phyloP scores from a whole-genome alignment of 2,888 invertebrate genomes.

The Ceramica pisi region DNA sequence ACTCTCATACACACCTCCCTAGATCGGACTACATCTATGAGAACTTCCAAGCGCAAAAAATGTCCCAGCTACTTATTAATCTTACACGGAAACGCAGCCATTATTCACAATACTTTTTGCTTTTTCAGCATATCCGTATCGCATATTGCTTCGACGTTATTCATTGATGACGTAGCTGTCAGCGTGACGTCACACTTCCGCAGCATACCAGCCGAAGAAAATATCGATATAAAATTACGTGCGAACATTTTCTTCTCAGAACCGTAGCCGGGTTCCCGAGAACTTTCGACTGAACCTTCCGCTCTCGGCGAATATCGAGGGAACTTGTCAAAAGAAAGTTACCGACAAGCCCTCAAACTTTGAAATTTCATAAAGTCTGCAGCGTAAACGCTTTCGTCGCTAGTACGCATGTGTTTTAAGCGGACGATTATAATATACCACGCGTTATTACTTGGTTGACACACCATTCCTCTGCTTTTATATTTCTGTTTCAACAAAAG shows the following conservation, averaged over 20 bases:
- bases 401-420: slow-evolving; percentile 63
- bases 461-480: slow-evolving; percentile 55
- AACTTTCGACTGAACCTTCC: slow-evolving; percentile 70
- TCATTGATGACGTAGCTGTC: slow-evolving; percentile 52
- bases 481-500: slow-evolving; percentile 55
- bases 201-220: slow-evolving; percentile 34
- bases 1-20: background rate
- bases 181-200: slow-evolving; percentile 47
- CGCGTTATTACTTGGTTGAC: slow-evolving; percentile 60
- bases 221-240: slow-evolving; percentile 51
- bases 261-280: slow-evolving; percentile 26
- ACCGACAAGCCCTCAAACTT: slow-evolving; percentile 72
- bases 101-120: slow-evolving; percentile 34
- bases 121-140: slow-evolving; percentile 39
- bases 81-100: slow-evolving; percentile 26
- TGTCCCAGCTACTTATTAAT: slow-evolving; percentile 3
- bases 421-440: slow-evolving; percentile 49
- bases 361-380: slow-evolving; percentile 71
- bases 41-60: background rate
- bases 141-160: slow-evolving; percentile 44
- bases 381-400: slow-evolving; percentile 66
- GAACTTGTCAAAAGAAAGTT: slow-evolving; percentile 78
- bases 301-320: slow-evolving; percentile 67
- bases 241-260: slow-evolving; percentile 44
- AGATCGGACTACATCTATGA: background rate